These are phyloP conservation scores for Callorhinus ursinus DNA, from an alignment of 2,113 vertebrate genomes.

Conservation along the genomic window DNA sequence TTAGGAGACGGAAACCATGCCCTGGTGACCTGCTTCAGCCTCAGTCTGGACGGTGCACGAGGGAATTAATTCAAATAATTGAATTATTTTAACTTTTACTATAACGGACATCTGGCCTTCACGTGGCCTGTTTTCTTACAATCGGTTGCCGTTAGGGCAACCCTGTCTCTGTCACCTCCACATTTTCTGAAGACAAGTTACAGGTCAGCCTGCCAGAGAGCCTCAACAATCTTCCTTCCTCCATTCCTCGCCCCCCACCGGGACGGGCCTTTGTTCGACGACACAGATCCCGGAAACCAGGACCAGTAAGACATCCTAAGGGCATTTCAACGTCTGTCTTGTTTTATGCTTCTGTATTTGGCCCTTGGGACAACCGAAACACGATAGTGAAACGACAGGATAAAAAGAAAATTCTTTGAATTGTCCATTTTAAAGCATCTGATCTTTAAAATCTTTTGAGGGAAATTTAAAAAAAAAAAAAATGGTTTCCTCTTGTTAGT, in stretches of 20 bases:
- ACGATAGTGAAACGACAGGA: neutral
- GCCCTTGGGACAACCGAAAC: neutral
- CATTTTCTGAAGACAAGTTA: neutral
- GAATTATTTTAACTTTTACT: no score
- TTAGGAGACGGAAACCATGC: neutral
- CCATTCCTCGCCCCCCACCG: neutral
- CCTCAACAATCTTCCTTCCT: neutral
- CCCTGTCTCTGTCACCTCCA: neutral
- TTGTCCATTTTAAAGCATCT: conserved; percentile 13
- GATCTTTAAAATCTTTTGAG: neutral
- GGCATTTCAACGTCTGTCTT: neutral
- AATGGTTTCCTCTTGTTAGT: neutral
- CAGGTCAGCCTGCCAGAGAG: neutral
- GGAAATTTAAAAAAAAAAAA: neutral
- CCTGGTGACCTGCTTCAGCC: neutral
- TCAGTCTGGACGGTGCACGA: accelerated
- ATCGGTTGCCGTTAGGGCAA: neutral
- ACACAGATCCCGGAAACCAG: neutral
- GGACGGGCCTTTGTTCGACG: neutral
- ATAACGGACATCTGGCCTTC: accelerated
- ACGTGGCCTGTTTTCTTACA: neutral
- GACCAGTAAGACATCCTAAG: neutral
- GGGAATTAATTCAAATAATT: neutral
- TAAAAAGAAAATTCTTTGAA: neutral
- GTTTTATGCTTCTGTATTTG: neutral